These are phyloP conservation scores for Stomatorhinus ivindoensis DNA, from an alignment of 2,113 vertebrate genomes.

Conservation along the genomic window DNA sequence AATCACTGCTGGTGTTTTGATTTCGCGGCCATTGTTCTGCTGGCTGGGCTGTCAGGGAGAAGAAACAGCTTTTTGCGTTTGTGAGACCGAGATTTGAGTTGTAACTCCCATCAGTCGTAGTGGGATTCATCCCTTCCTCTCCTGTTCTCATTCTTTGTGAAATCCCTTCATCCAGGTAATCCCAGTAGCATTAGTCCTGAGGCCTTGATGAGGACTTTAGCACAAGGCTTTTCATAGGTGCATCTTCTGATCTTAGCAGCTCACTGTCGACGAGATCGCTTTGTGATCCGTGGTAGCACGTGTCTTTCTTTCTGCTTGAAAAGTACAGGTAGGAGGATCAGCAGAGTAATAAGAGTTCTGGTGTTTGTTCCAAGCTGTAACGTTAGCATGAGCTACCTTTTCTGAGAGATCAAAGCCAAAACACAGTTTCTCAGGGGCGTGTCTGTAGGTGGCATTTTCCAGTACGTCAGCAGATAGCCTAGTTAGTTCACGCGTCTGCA, in stretches of 20 bases:
- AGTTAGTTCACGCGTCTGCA: not conserved
- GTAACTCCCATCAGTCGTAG: not conserved
- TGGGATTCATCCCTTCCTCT: constrained; percentile 14
- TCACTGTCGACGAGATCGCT: constrained; percentile 23
- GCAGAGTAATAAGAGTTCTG: not conserved
- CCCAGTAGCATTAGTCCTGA: constrained; percentile 13
- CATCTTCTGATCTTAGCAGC: constrained; percentile 31
- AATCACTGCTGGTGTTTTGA: not conserved
- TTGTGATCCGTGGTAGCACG: constrained; percentile 23
- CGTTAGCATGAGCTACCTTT: not conserved
- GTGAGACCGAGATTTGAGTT: not conserved
- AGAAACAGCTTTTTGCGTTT: not conserved
- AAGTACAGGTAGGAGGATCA: constrained; percentile 25
- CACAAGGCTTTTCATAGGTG: constrained; percentile 2
- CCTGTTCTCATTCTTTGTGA: constrained; percentile 15
- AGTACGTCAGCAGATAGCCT: not conserved
- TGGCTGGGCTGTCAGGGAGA: not conserved
- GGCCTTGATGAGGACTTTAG: not conserved
- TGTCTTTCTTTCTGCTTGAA: constrained; percentile 17
- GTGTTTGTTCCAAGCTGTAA: not conserved
- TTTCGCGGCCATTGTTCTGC: not conserved
- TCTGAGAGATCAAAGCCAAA: not conserved
- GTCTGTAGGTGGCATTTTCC: not conserved
- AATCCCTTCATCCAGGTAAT: constrained; percentile 25
- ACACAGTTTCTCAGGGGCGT: not conserved